Conservation (phyloP, 2,113 vertebrate genomes). For the Lontra canadensis region DNA sequence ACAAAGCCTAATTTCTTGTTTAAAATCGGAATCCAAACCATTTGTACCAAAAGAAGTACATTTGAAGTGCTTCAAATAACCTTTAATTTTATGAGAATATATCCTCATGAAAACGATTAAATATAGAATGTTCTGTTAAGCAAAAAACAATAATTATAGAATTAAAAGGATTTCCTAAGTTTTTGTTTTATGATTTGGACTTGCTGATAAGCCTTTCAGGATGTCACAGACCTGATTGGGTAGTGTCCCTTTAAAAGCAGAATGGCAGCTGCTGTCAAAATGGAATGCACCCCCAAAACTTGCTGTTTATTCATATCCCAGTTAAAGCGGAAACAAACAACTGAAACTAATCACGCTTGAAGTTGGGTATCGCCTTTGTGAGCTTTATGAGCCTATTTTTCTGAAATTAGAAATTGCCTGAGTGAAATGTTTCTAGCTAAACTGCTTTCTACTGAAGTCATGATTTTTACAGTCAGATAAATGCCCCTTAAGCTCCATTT, state of each 20-base stretch:
- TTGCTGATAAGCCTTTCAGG: slow-evolving; percentile 15
- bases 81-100: slow-evolving; percentile 3
- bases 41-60: slow-evolving; percentile 33
- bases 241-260: slow-evolving; percentile 76
- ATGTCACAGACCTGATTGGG: slow-evolving; percentile 44
- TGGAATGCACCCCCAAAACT: slow-evolving; percentile 74
- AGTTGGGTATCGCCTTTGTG: slow-evolving; percentile 86
- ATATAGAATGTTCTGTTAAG: slow-evolving; percentile 10
- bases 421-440: slow-evolving; percentile 85
- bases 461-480: slow-evolving; percentile 87
- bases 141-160: not conserved
- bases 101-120: slow-evolving; percentile 27
- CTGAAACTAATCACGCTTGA: slow-evolving; percentile 88
- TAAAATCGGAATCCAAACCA: slow-evolving; percentile 57
- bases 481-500: slow-evolving; percentile 81
- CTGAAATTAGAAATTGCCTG: slow-evolving; percentile 88
- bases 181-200: slow-evolving; percentile 21
- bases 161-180: slow-evolving; percentile 31
- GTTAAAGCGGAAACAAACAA: slow-evolving; percentile 86
- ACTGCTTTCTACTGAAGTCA: slow-evolving; percentile 83
- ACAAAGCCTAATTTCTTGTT: slow-evolving; percentile 46
- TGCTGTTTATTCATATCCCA: slow-evolving; percentile 82
- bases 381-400: slow-evolving; percentile 88
- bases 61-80: not conserved
- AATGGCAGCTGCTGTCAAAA: slow-evolving; percentile 79